Conservation (phyloP, 2,888 invertebrate species). For the Nomada flava region DNA sequence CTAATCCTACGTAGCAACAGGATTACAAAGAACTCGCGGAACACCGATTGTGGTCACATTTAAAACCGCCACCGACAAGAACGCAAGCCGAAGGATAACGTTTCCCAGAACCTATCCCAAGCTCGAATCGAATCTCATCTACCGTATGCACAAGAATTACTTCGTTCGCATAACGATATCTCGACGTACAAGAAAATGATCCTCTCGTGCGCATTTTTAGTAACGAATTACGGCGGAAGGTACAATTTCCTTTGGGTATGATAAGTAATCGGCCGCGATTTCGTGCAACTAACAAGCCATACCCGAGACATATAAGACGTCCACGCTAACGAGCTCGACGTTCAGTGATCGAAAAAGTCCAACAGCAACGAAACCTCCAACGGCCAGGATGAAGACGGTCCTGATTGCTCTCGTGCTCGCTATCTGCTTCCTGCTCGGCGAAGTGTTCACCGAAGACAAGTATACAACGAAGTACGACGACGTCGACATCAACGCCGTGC, state of each 20-base stretch:
- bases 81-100: background rate
- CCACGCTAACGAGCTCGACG: conserved; percentile 51
- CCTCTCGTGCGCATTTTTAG: conserved; percentile 31
- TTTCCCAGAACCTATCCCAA: background rate
- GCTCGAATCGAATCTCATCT: background rate
- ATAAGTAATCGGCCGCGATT: conserved; percentile 54
- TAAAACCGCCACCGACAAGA: no score
- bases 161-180: background rate
- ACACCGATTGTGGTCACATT: no score
- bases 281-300: conserved; percentile 74
- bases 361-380: conserved; percentile 31
- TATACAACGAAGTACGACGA: conserved; percentile 90
- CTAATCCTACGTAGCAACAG: no score
- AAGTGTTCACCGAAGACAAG: conserved; percentile 42
- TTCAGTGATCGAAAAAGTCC: conserved; percentile 49
- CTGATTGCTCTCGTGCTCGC: conserved; percentile 24
- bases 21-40: no score
- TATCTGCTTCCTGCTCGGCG: conserved; percentile 19
- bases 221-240: conserved; percentile 30
- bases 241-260: conserved; percentile 42
- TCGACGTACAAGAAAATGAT: conserved; percentile 27
- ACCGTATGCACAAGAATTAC: background rate
- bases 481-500: conserved; percentile 88
- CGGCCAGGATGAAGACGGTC: conserved; percentile 46
- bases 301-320: conserved; percentile 57